Evolutionary conservation across 2,797 vertebrate genomes (phyloP).

Genomic region (Rallus crepitans): DNA sequence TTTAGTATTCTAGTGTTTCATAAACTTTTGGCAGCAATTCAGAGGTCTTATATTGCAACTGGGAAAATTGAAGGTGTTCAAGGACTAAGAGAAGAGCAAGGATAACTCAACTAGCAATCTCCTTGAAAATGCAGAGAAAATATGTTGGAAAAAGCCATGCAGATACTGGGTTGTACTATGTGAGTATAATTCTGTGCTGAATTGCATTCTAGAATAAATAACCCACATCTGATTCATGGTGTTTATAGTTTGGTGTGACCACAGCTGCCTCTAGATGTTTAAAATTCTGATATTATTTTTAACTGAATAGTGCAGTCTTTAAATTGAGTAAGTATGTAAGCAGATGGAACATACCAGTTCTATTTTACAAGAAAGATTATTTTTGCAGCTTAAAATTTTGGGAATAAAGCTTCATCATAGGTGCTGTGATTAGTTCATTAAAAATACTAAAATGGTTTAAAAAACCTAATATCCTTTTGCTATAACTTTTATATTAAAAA

Average conservation of each 20-base stretch:
- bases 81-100: constrained; percentile 10
- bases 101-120: neutral
- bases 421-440: neutral
- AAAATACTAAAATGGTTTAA: neutral
- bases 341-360: neutral
- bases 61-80: constrained; percentile 25
- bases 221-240: neutral
- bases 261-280: neutral
- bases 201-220: neutral
- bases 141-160: neutral
- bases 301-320: neutral
- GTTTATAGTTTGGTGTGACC: neutral
- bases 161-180: neutral
- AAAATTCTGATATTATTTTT: neutral
- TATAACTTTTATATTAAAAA: neutral
- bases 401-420: neutral
- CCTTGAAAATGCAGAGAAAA: constrained; percentile 5
- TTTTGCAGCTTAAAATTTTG: neutral
- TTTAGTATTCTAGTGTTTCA: neutral
- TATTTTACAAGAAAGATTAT: neutral
- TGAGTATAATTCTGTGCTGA: neutral
- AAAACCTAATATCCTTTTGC: neutral
- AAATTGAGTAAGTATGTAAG: neutral
- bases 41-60: neutral
- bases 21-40: constrained; percentile 6